These are phyloP conservation scores for Labroides dimidiatus DNA, from an alignment of 2,797 vertebrate genomes.

Conservation along the genomic window DNA sequence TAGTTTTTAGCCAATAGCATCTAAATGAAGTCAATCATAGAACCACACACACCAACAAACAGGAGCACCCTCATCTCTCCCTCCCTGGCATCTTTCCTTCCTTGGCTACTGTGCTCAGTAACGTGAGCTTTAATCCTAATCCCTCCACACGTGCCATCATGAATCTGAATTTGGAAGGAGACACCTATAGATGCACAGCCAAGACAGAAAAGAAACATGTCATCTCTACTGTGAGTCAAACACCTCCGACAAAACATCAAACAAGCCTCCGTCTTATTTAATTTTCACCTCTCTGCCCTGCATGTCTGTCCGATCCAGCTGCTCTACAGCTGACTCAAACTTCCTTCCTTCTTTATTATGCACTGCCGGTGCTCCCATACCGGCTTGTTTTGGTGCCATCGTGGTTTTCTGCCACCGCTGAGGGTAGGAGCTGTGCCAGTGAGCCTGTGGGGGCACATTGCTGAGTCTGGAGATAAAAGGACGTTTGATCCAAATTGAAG, in stretches of 20 bases:
- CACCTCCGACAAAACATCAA: conserved; percentile 45
- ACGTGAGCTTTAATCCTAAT: conserved; percentile 78
- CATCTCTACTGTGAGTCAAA: conserved; percentile 48
- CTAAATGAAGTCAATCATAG: neutral
- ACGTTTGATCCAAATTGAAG: conserved; percentile 41
- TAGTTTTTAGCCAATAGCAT: neutral
- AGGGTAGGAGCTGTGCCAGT: conserved; percentile 29
- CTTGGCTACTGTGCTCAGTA: conserved; percentile 52
- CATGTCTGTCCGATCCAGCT: conserved; percentile 22
- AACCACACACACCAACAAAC: neutral
- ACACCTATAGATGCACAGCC: conserved; percentile 38
- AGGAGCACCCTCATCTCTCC: neutral
- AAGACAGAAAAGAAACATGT: conserved; percentile 27
- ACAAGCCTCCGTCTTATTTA: conserved; percentile 18
- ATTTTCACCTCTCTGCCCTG: conserved; percentile 18
- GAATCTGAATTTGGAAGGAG: conserved; percentile 49
- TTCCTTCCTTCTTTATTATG: neutral
- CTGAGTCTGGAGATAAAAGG: conserved; percentile 36
- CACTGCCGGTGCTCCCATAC: neutral
- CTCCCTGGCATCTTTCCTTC: conserved; percentile 19
- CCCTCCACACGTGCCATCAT: conserved; percentile 63
- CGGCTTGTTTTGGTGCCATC: conserved; percentile 10
- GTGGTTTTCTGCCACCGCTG: neutral
- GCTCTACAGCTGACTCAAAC: conserved; percentile 19
- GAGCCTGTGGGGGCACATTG: conserved; percentile 14